These are phyloP conservation scores for Mustelus asterias DNA, from an alignment of 2,113 vertebrate species.

Conservation along the genomic window DNA sequence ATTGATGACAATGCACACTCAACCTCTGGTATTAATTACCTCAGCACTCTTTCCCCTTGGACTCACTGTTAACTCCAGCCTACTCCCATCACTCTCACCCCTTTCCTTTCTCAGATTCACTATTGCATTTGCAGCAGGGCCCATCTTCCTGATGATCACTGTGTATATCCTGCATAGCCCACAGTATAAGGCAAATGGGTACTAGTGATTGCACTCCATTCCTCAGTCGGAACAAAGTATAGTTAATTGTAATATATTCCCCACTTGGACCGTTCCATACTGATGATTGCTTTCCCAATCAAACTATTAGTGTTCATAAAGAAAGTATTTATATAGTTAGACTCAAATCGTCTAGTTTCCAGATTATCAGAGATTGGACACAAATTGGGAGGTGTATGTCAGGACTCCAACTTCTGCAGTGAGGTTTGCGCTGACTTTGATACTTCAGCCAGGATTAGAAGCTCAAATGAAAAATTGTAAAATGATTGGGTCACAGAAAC, in stretches of 20 bases:
- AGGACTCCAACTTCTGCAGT: too few species aligned
- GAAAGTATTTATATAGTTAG: too few species aligned
- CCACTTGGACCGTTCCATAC: background rate
- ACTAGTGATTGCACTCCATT: background rate
- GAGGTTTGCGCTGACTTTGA: too few species aligned
- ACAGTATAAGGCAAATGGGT: background rate
- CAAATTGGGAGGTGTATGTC: too few species aligned
- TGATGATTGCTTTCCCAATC: background rate
- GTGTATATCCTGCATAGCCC: background rate
- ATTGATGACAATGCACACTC: background rate
- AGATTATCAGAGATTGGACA: too few species aligned
- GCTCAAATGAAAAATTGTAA: too few species aligned
- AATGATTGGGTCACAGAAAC: too few species aligned
- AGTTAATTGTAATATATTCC: background rate
- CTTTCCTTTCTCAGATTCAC: background rate
- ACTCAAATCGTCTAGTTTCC: too few species aligned
- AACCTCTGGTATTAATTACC: background rate
- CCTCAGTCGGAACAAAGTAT: background rate
- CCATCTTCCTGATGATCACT: background rate
- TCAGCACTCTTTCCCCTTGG: background rate
- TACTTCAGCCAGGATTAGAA: too few species aligned
- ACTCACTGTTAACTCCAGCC: background rate
- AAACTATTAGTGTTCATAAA: background rate
- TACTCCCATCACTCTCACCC: background rate
- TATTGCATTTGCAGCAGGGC: background rate